Evolutionary conservation across 1,140 invertebrate species (phyloP), one percentile per base, ranked within the genome.

Genomic region (Drosophila truncata): DNA sequence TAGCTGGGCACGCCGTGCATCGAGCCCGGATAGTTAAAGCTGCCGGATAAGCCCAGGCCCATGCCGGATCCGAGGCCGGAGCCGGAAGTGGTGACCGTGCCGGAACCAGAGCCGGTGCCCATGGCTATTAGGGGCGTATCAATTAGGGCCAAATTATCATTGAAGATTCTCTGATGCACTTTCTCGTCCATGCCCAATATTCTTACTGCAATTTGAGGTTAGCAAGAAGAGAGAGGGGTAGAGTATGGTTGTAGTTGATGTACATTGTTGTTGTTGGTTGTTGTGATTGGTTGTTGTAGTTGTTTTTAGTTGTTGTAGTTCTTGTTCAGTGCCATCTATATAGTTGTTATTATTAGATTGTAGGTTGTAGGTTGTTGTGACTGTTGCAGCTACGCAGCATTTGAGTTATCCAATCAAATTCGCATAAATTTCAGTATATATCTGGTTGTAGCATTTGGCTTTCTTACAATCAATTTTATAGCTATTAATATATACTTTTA

Each of bases 131-230:
- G 71, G 46, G 92, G 92, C 73, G 92, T 93, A 88, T 93, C 92
- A 80, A 93, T 93, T 54, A 91, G 82, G 78, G 81, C 83, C 79
- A 93, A 86, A 93, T 92, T 93, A 81, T 93, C 92, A 81, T 93
- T 92, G 83, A 92, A 92, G 78, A 93, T 88, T 84, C 84, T 92
- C 78, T 92, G 92, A 91, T 93, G 92, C 80, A 91, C 88, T 78
- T 84, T 93, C 67, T 93, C 92, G 91, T 93, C 92, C 91, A 93
- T 92, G 75, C 92, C 92, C 92, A 93, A 93, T 80, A 91, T 87
- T 91, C 92, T 92, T 85, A 93, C 92, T 93, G 92, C 60, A 92
- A 92, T 85, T 91, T 82, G 71, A 71, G 78, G 71, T 77, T 76
- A 77, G 63, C 79, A 77, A 81, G 81, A 75, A 73, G 86, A 80